A percentile compares a stretch with the other conserved stretches of the same genome.
phyloP scores from a whole-genome alignment of 2,797 vertebrate species.

The Galagoides demidoff region DNA sequence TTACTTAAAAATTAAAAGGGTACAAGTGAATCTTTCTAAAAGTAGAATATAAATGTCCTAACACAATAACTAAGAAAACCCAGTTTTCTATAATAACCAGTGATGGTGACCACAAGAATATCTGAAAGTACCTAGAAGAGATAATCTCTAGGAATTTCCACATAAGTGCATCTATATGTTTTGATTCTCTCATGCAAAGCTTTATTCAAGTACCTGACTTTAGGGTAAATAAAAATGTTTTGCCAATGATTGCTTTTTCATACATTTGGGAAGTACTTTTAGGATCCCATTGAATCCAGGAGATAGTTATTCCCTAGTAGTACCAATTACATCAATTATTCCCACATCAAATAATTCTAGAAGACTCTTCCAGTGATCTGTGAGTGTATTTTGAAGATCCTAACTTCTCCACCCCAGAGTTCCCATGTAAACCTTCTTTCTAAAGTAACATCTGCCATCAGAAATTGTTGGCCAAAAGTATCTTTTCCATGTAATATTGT shows the following conservation, averaged over 20 bases:
- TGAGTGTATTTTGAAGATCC: background rate
- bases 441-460: background rate
- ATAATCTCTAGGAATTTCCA: background rate
- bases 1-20: background rate
- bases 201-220: background rate
- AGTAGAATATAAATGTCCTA: too few relatives aligned
- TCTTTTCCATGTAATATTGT: background rate
- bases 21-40: too few relatives aligned
- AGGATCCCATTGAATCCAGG: background rate
- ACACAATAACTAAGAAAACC: too few relatives aligned
- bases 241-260: background rate
- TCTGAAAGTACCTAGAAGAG: background rate
- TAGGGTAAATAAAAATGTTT: background rate
- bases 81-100: background rate
- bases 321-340: background rate
- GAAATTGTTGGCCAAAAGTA: background rate
- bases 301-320: background rate
- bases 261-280: background rate
- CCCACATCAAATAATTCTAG: background rate
- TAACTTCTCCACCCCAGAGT: background rate
- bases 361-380: background rate
- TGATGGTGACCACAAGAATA: background rate
- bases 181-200: background rate
- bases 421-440: background rate
- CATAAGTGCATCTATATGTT: background rate